These are phyloP conservation scores for Hyles vespertilio DNA, from an alignment of 1,140 invertebrate genomes.

Conservation along the genomic window DNA sequence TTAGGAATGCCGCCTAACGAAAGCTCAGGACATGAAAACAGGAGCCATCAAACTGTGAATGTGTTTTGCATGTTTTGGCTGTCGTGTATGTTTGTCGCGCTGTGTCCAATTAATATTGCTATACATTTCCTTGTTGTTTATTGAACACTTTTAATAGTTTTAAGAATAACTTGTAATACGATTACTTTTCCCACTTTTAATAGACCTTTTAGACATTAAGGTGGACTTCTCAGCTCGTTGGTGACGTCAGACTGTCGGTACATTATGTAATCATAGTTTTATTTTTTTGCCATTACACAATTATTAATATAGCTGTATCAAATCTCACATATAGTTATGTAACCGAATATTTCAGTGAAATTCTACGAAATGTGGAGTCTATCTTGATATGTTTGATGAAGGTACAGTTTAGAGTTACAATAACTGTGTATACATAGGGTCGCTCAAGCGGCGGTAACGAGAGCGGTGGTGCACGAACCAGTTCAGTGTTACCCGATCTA, in stretches of 20 bases:
- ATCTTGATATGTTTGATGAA: constrained; percentile 6
- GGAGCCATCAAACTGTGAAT: constrained; percentile 49
- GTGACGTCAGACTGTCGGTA: neutral
- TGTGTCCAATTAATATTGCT: constrained; percentile 34
- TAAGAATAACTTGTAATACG: constrained; percentile 6
- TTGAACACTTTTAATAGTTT: neutral
- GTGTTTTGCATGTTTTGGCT: constrained; percentile 67
- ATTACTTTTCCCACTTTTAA: neutral
- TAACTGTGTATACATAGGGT: constrained; percentile 30
- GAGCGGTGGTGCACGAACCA: constrained; percentile 85
- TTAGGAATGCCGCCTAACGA: constrained; percentile 63
- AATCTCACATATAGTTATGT: too few species aligned
- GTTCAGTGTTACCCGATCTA: constrained; percentile 95
- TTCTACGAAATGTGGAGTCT: neutral
- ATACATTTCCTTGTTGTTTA: constrained; percentile 6
- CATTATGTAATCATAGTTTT: neutral
- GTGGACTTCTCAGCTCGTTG: too few species aligned
- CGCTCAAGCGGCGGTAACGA: constrained; percentile 79
- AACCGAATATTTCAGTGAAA: too few species aligned
- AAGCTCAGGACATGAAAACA: constrained; percentile 49
- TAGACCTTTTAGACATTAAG: neutral
- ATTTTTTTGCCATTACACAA: too few species aligned
- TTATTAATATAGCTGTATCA: too few species aligned
- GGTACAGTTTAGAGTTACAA: neutral
- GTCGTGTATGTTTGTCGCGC: constrained; percentile 65